Conservation (phyloP, 2,113 vertebrate species). For the Tachysurus vachellii region DNA sequence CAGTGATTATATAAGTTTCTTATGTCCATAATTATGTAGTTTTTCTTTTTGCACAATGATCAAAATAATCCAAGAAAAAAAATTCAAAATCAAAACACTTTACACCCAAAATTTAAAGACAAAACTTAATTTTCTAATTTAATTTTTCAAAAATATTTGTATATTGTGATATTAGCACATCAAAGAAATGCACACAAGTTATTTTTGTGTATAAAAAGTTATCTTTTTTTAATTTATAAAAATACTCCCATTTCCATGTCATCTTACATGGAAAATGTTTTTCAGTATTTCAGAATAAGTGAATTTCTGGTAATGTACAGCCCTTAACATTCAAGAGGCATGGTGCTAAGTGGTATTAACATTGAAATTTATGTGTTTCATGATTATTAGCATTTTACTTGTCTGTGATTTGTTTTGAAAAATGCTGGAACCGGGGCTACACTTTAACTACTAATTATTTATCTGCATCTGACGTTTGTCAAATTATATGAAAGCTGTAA, state of each 20-base stretch:
- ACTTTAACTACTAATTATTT: not conserved
- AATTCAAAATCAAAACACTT: not conserved
- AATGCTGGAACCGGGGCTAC: not conserved
- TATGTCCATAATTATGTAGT: not conserved
- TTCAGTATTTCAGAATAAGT: constrained; percentile 73
- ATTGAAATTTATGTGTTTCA: not conserved
- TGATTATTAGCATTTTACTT: not conserved
- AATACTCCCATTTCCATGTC: constrained; percentile 58
- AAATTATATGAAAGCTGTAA: not conserved
- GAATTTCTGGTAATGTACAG: constrained; percentile 76
- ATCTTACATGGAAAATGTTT: not conserved
- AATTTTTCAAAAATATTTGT: not conserved
- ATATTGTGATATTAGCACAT: constrained; percentile 6
- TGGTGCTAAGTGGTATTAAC: not conserved
- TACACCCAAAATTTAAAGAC: not conserved
- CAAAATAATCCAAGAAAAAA: not conserved
- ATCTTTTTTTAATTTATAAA: constrained; percentile 69
- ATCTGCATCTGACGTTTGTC: not conserved
- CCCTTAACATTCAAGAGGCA: not conserved
- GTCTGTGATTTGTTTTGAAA: not conserved
- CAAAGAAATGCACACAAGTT: constrained; percentile 52
- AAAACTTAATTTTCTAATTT: not conserved
- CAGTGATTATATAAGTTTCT: not conserved
- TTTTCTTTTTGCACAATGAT: not conserved
- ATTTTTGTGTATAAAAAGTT: not conserved